Conservation (phyloP, 2,888 invertebrate genomes). For the Osmoderma eremita region DNA sequence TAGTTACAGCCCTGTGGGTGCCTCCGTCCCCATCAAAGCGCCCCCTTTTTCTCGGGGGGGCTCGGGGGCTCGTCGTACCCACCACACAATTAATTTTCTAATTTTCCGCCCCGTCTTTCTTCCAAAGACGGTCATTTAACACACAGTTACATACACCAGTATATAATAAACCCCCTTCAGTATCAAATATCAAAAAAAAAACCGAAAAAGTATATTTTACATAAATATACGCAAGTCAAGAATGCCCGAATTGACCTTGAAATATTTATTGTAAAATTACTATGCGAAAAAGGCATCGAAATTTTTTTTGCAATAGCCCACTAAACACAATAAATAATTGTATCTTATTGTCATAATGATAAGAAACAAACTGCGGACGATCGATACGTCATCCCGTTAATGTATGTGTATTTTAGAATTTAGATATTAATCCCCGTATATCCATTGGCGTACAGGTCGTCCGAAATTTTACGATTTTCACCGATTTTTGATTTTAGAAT, state of each 20-base stretch:
- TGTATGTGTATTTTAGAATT: not conserved
- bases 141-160: not conserved
- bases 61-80: not conserved
- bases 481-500: slow-evolving; percentile 55
- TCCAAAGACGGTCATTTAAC: no score
- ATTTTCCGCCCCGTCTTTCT: slow-evolving; percentile 8
- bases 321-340: slow-evolving; percentile 11
- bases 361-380: slow-evolving; percentile 48
- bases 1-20: slow-evolving; percentile 52
- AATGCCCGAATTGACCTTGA: slow-evolving; percentile 63
- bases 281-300: slow-evolving; percentile 47
- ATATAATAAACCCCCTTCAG: slow-evolving; percentile 8
- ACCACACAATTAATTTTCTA: slow-evolving; percentile 20
- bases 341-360: slow-evolving; percentile 43
- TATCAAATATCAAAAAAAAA: slow-evolving; percentile 6
- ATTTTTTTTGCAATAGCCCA: slow-evolving; percentile 65
- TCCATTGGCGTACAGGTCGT: slow-evolving; percentile 41
- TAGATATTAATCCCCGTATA: not conserved
- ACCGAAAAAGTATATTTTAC: slow-evolving; percentile 60
- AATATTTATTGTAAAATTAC: slow-evolving; percentile 66
- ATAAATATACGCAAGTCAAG: slow-evolving; percentile 63
- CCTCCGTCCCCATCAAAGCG: slow-evolving; percentile 17
- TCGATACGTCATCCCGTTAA: not conserved
- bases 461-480: slow-evolving; percentile 57
- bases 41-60: not conserved